Evolutionary conservation across 1,140 invertebrate species (phyloP).

Genomic region (Diorhabda carinulata): DNA sequence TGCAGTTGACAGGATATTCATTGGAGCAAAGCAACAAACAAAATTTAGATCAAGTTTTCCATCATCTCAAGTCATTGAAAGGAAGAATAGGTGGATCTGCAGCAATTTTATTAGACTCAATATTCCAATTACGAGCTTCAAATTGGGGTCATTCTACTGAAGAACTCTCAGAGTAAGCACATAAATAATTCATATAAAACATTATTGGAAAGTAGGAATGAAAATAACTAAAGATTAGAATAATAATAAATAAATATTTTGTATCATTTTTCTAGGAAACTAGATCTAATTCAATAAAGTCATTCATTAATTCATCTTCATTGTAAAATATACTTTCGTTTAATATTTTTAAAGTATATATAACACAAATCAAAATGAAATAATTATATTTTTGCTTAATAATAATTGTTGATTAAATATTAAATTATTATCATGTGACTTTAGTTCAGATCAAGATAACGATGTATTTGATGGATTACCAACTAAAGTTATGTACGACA

Average conservation of each 20-base stretch:
- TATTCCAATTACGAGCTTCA: slow-evolving; percentile 37
- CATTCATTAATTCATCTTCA: too few species aligned
- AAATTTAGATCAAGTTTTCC: slow-evolving; percentile 40
- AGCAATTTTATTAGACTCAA: slow-evolving; percentile 32
- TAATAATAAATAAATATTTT: too few species aligned
- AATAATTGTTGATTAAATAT: not conserved
- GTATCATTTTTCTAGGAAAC: too few species aligned
- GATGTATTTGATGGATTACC: not conserved
- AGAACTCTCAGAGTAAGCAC: slow-evolving; percentile 8
- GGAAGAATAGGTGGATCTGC: slow-evolving; percentile 27
- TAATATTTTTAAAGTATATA: too few species aligned
- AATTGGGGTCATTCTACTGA: slow-evolving; percentile 35
- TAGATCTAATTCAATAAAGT: too few species aligned
- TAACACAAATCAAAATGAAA: too few species aligned
- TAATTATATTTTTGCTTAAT: not conserved
- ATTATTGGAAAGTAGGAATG: too few species aligned
- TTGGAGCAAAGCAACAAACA: slow-evolving; percentile 38
- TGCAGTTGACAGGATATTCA: slow-evolving; percentile 40
- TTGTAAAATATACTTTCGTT: too few species aligned
- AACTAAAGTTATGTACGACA: slow-evolving; percentile 48
- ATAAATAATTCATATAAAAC: not conserved
- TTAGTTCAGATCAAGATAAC: not conserved
- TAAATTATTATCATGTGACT: not conserved
- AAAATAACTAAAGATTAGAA: too few species aligned
- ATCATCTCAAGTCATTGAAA: slow-evolving; percentile 27